Base-by-base conservation (phyloP, 1,140 invertebrate genomes). In the Diabrotica virgifera region DNA sequence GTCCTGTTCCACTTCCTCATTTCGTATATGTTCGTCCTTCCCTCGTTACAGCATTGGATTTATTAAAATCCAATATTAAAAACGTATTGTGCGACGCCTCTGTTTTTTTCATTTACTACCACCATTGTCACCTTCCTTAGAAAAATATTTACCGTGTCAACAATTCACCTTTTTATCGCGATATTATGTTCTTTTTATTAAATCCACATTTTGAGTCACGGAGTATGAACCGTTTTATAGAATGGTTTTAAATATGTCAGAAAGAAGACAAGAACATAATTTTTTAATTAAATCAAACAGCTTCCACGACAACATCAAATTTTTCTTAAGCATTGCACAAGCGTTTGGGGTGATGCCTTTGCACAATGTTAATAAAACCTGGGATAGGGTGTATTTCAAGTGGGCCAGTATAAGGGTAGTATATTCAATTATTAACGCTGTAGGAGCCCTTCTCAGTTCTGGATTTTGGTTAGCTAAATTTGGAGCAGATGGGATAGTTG, bases 311-410 rank as follows among this genome's bases (percentile, higher is more conserved):
- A 65, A 64, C 24, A 64, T 74, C 11, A 65, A 66, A 38, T 73
- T 70, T 60, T 58, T 69, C 0, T 24, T 75, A 36, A 61, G 67
- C 2, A 52, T 75, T 52, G 69, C 66, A 0, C 74, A 75, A 59
- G 69, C 63, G 62, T 74, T 75, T 50, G 72, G 71, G 0, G 52
- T 75, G 11, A 75, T 75, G 72, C 74, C 74, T 4, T 10, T 75
- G 13, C 51, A 69, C 46, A 66, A 67, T 9, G 53, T 57, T 2
- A 62, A 38, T 12, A 72, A 70, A 56, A 61, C 69, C 46, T 6
- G 65, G 6, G 50, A 69, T 14, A 61, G 66, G 9, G 62, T 75
- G 5, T 38, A 63, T 38, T 74, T 75, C 46, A 62, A 65, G 36
- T 75, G 72, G 69, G 35, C 63, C 11, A 74, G 70, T 35, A 46